These are phyloP conservation scores for Scaptomyza caliginosa DNA, from an alignment of 2,888 invertebrate species.

Conservation along the genomic window DNA sequence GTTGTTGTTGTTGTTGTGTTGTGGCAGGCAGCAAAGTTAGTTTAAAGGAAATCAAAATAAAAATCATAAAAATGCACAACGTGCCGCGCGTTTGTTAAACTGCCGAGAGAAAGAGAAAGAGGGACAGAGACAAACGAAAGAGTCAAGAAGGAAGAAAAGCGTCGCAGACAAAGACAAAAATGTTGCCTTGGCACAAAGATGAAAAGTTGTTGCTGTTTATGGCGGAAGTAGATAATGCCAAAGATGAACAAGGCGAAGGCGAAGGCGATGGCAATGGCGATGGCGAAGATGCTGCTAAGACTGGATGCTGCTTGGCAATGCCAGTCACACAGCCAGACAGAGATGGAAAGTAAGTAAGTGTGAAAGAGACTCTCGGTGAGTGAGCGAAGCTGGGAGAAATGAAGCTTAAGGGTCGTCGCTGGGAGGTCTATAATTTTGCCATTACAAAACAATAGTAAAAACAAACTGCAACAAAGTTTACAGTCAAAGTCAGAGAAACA, in stretches of 20 bases:
- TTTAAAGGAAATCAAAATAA: constrained; percentile 80
- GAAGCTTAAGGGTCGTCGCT: constrained; percentile 69
- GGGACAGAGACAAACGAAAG: neutral
- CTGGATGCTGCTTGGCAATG: constrained; percentile 37
- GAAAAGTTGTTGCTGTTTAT: constrained; percentile 78
- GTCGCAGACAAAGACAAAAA: constrained; percentile 59
- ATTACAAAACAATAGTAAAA: constrained; percentile 79
- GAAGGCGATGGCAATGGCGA: constrained; percentile 43
- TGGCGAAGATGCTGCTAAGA: constrained; percentile 11
- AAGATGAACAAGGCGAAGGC: constrained; percentile 72
- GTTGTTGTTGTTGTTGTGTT: constrained; percentile 40
- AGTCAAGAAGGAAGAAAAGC: constrained; percentile 6
- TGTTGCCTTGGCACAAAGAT: constrained; percentile 75
- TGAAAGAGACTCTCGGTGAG: constrained; percentile 5
- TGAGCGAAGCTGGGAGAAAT: constrained; percentile 40
- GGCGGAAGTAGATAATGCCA: constrained; percentile 78
- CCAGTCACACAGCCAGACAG: constrained; percentile 39
- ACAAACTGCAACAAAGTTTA: constrained; percentile 73
- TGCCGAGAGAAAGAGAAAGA: constrained; percentile 20
- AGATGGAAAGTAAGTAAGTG: constrained; percentile 1
- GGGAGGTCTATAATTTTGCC: constrained; percentile 78
- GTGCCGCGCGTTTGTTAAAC: constrained; percentile 67
- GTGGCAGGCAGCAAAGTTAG: constrained; percentile 63
- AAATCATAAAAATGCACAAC: constrained; percentile 79
- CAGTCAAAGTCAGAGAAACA: constrained; percentile 14